These are phyloP conservation scores for Mystacides longicornis DNA, from an alignment of 2,888 invertebrate genomes.

Conservation along the genomic window DNA sequence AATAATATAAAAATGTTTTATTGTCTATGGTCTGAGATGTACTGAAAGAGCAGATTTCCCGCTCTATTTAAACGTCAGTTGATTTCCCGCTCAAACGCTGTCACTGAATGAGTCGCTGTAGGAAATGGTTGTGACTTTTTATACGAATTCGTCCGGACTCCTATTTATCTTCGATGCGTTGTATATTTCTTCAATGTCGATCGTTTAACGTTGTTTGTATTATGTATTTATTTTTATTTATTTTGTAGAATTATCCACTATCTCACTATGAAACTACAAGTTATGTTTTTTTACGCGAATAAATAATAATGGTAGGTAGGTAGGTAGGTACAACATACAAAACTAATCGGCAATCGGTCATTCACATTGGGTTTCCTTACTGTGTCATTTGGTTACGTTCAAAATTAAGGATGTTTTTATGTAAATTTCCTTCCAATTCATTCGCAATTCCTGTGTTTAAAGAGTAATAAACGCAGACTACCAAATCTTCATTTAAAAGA, in stretches of 20 bases:
- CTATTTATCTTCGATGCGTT: conserved; percentile 7
- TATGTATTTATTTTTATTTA: background rate
- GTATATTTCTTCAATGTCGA: conserved; percentile 14
- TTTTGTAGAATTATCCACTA: background rate
- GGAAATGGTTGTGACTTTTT: conserved; percentile 17
- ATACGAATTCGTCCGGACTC: conserved; percentile 15
- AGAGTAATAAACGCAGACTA: background rate
- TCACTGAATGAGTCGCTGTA: conserved; percentile 13
- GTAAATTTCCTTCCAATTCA: background rate
- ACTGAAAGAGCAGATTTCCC: conserved; percentile 4
- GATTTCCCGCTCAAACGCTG: conserved; percentile 11
- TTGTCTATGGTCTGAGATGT: background rate
- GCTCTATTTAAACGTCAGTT: conserved; percentile 7
- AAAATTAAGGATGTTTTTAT: background rate
- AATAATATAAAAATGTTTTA: background rate
- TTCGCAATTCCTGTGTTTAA: background rate
- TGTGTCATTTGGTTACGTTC: background rate
- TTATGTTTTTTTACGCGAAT: background rate
- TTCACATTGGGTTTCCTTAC: background rate
- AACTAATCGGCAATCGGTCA: background rate
- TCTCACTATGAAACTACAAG: background rate
- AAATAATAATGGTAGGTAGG: no score
- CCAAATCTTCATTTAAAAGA: no score
- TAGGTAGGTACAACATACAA: background rate
- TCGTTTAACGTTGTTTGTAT: background rate